Base-by-base conservation (phyloP, 1,140 invertebrate species). In the Hyles euphorbiae region DNA sequence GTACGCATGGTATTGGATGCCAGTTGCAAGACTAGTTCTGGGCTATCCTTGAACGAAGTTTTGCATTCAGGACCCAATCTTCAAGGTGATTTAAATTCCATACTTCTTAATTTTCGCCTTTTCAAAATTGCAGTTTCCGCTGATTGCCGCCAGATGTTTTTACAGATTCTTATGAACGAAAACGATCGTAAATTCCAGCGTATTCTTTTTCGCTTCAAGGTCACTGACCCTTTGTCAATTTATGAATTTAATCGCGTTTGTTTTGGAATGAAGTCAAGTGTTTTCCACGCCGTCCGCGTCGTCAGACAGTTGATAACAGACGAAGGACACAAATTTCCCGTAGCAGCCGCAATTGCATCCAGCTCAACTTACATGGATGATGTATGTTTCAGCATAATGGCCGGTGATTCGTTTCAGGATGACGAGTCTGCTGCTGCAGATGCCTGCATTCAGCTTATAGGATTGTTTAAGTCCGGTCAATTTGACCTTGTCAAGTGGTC, bases 1-100 rank as follows among this genome's bases (percentile, higher is more conserved):
- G 5, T 61, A 10, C 53, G 69, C 5, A 46, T 64, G 52, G 69
- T 74, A 2, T 62, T 74, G 43, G 69, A 70, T 47, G 68, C 69
- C 34, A 71, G 68, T 48, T 11, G 46, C 3, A 74, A 67, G 47
- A 62, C 61, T 5, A 45, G n/a, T 9, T 46, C 58, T 10, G 60
- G 59, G 8, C 5, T 61, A 6, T 64, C 67, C 3, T 43, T 74
- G 3, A 72, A 74, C 63, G 69, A 74, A 44, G 46, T 67, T 34
- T 45, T 69, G n/a, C 61, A 69, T 59, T 50, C 44, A 43, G 67
- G 70, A 10, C 59, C 60, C 2, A 72, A 72, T 45, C 12, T 75
- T 46, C 72, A 75, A 22, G 22, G 22, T 22, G 22, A 22, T 22
- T 22, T 22, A 22, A 22, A 22, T 22, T 22, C 22, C 36, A 67